Conservation (phyloP, 2,113 vertebrate species). For the Salvelinus alpinus region DNA sequence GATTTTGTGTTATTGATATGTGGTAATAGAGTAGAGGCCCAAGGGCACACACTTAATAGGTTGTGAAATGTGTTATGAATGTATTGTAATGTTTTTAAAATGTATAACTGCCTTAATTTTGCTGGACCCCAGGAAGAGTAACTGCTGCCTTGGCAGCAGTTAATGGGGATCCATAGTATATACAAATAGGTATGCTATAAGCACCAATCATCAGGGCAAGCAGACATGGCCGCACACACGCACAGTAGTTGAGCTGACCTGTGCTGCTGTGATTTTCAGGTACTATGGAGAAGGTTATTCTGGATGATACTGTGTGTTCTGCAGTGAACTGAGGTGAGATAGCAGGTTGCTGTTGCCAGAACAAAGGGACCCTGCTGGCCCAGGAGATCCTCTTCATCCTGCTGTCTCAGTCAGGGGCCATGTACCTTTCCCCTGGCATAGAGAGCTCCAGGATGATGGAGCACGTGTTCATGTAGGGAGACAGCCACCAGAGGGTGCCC, state of each 20-base stretch:
- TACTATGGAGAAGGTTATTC: slow-evolving; percentile 30
- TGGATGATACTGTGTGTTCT: slow-evolving; percentile 27
- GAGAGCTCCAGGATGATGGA: slow-evolving; percentile 32
- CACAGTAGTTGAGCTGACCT: neutral
- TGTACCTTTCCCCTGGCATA: slow-evolving; percentile 12
- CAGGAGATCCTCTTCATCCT: slow-evolving; percentile 40
- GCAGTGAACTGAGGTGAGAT: slow-evolving; percentile 41
- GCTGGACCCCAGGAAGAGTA: too few species aligned
- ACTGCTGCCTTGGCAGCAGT: too few species aligned
- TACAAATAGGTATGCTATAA: slow-evolving; percentile 35
- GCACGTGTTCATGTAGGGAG: slow-evolving; percentile 38
- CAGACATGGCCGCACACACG: neutral
- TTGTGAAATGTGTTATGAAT: too few species aligned
- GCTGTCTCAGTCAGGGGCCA: slow-evolving; percentile 26
- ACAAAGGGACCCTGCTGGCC: slow-evolving; percentile 22
- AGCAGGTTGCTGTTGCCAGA: slow-evolving; percentile 25
- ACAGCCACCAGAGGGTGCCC: slow-evolving; percentile 39
- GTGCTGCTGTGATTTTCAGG: slow-evolving; percentile 20
- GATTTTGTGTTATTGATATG: too few species aligned
- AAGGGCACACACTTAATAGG: too few species aligned
- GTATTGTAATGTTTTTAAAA: too few species aligned
- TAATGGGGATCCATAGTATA: too few species aligned
- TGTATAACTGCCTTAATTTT: too few species aligned
- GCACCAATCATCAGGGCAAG: neutral
- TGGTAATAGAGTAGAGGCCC: too few species aligned